Evolutionary conservation across 2,113 vertebrate species (phyloP).

Genomic region (Vireo altiloquus): DNA sequence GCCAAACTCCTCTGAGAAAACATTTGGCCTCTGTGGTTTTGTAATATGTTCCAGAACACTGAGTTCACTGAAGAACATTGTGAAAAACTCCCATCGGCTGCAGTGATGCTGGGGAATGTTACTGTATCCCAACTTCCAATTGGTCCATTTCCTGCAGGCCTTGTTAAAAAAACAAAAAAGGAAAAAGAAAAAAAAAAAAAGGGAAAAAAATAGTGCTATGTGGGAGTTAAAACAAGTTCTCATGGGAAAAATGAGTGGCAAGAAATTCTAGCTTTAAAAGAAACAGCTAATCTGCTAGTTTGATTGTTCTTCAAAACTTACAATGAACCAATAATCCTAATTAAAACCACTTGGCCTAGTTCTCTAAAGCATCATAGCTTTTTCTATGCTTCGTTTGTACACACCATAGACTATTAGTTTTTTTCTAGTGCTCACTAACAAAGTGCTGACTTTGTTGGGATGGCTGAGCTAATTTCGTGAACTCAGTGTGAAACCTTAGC

Average conservation of each 20-base stretch:
- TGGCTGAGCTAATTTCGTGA: slow-evolving; percentile 82
- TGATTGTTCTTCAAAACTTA: slow-evolving; percentile 86
- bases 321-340: slow-evolving; percentile 84
- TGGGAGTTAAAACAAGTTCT: slow-evolving; percentile 79
- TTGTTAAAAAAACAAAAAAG: slow-evolving; percentile 62
- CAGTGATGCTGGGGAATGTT: slow-evolving; percentile 77
- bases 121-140: slow-evolving; percentile 78
- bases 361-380: slow-evolving; percentile 79
- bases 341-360: slow-evolving; percentile 84
- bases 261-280: slow-evolving; percentile 81
- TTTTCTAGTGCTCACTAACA: slow-evolving; percentile 77
- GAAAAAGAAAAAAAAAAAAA: background rate
- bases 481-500: slow-evolving; percentile 84
- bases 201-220: slow-evolving; percentile 65
- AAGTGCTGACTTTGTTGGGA: slow-evolving; percentile 83
- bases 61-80: slow-evolving; percentile 77
- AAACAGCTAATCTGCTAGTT: slow-evolving; percentile 84
- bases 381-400: slow-evolving; percentile 80
- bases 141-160: slow-evolving; percentile 78
- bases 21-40: slow-evolving; percentile 85
- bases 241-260: slow-evolving; percentile 84
- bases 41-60: slow-evolving; percentile 84
- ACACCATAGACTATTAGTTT: slow-evolving; percentile 80
- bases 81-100: slow-evolving; percentile 78
- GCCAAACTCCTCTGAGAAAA: slow-evolving; percentile 82